Base-by-base conservation (phyloP, 1,140 invertebrate species). In the Hylaeus volcanicus region DNA sequence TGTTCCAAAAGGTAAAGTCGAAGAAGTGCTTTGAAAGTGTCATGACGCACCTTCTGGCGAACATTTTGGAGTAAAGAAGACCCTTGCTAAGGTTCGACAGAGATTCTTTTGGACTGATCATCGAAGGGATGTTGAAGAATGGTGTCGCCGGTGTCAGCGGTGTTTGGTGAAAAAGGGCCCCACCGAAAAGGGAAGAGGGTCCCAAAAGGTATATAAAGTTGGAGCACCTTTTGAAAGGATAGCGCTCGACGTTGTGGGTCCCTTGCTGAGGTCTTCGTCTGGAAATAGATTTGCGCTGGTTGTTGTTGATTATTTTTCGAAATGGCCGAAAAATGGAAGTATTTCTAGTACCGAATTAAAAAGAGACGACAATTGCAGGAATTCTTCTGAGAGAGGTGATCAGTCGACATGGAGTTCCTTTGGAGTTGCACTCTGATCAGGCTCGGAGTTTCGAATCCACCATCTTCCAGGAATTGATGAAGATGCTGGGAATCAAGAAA, bases 51-150 rank as follows among this genome's bases (percentile, higher is more conserved):
- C 72, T 1, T 11, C 45, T 9, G 72, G 14, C 0, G 58, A 48
- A 11, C 41, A 71, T 41, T 76, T 81, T n/a, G 72, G 39, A 5
- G 11, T 75, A 0, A 37, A 39, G 11, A 80, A 74, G 2, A 80
- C 71, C 0, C 11, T 74, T 3, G 55, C 26, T 0, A 68, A 39
- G 2, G 1, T 79, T 55, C 61, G 69, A 8, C 56, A 48, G 9
- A 6, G n/a, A 1, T 79, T 66, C 26, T 8, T 79, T 51, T 74
- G 72, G 60, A 6, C 3, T 0, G 6, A 11, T 53, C 15, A 64
- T 15, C 60, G 48, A 9, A 3, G 5, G 4, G 12, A 64, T n/a
- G 60, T 74, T 1, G 60, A 51, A 8, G 72, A 64, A 6, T 74
- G 72, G 72, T 64, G 72, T 39, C 72, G n/a, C 1, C n/a, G 26